A percentile compares a stretch with the other conserved stretches of the same genome.
These are phyloP conservation scores for Rhizoglyphus robini DNA, from an alignment of 1,140 invertebrate genomes.

Conservation along the genomic window DNA sequence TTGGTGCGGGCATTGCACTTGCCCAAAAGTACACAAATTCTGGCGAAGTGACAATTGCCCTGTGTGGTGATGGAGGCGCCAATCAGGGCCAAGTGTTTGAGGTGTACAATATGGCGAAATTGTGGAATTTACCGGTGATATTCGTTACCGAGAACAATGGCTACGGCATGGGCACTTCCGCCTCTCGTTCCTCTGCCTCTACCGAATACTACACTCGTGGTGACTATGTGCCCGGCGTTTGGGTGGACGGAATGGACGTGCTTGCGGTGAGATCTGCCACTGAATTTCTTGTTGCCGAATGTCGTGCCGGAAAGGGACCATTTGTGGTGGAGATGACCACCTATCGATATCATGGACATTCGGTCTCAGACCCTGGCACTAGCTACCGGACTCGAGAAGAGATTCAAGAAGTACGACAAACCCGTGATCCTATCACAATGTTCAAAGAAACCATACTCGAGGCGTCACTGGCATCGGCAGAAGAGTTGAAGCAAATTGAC, in stretches of 20 bases:
- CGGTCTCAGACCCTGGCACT: too few species aligned
- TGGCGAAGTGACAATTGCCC: slow-evolving; percentile 57
- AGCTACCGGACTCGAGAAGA: too few species aligned
- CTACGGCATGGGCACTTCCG: slow-evolving; percentile 92
- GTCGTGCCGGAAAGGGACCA: slow-evolving; percentile 67
- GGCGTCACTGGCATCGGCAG: slow-evolving; percentile 48
- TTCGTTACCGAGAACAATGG: slow-evolving; percentile 98
- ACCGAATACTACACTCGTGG: too few species aligned
- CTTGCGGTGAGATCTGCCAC: too few species aligned
- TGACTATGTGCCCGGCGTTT: too few species aligned
- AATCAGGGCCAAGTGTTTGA: slow-evolving; percentile 65
- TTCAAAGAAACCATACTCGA: slow-evolving; percentile 57
- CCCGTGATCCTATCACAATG: slow-evolving; percentile 67
- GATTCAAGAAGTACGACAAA: too few species aligned
- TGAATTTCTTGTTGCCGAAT: slow-evolving; percentile 69
- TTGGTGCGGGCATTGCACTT: too few species aligned
- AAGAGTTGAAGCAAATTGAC: slow-evolving; percentile 77
- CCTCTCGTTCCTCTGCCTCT: slow-evolving; percentile 65
- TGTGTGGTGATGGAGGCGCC: slow-evolving; percentile 95
- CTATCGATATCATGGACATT: too few species aligned
- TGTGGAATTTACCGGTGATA: too few species aligned
- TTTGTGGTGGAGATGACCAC: slow-evolving; percentile 79
- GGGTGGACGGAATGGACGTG: too few species aligned
- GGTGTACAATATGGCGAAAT: too few species aligned
- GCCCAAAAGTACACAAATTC: slow-evolving; percentile 75